Evolutionary conservation across 1,140 invertebrate genomes (phyloP).

Genomic region (Adelges cooleyi): DNA sequence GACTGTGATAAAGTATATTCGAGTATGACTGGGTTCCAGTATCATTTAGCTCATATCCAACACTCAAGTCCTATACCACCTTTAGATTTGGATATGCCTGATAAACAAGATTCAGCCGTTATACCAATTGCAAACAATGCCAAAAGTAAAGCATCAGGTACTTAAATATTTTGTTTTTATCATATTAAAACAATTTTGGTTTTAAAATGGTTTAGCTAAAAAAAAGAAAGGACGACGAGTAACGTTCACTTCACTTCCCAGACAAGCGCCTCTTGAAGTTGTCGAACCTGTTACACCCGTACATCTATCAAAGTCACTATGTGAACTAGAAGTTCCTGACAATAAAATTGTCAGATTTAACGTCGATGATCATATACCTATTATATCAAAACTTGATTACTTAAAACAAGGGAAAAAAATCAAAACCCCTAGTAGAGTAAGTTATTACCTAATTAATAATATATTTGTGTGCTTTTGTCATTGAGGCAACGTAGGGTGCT

Average conservation of each 20-base stretch:
- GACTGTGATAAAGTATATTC: constrained; percentile 76
- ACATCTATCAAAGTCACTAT: not conserved
- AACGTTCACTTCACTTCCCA: constrained; percentile 51
- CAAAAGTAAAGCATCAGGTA: not conserved
- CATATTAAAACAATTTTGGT: not conserved
- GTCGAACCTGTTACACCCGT: not conserved
- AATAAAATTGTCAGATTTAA: constrained; percentile 8
- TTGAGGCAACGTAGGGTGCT: not conserved
- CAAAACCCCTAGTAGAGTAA: not conserved
- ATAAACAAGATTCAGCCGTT: not conserved
- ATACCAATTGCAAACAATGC: not conserved
- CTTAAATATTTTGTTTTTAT: not conserved
- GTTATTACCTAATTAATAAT: not conserved
- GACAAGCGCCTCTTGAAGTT: constrained; percentile 31
- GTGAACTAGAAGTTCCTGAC: constrained; percentile 7
- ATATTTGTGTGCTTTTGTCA: not conserved
- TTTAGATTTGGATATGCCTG: constrained; percentile 25
- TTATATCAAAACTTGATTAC: constrained; percentile 4
- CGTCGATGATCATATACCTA: not conserved
- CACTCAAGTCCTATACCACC: constrained; percentile 48
- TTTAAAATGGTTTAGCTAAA: not conserved
- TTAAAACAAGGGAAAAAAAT: not conserved
- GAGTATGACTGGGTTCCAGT: constrained; percentile 70
- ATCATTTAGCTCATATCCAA: constrained; percentile 72
- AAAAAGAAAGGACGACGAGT: constrained; percentile 41